Percentiles rank a stretch among this genome's conserved stretches.
Conservation (phyloP, 2,113 vertebrate genomes). For the Indicator indicator region DNA sequence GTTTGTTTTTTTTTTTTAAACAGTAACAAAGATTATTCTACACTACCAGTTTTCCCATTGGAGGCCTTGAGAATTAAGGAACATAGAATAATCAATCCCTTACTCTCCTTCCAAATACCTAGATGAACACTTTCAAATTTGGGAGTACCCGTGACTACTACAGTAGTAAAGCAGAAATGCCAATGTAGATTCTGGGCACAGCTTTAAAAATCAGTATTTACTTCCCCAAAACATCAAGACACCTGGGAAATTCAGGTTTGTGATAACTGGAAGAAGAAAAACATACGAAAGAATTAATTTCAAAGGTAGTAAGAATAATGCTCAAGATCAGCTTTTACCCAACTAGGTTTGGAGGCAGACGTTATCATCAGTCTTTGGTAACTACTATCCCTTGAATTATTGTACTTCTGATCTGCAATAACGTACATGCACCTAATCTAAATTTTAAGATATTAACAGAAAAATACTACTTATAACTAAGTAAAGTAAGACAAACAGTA, state of each 20-base stretch:
- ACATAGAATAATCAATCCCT: background rate
- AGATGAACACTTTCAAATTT: background rate
- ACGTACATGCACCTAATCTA: background rate
- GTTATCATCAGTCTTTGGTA: background rate
- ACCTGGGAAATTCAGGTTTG: background rate
- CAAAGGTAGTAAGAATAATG: background rate
- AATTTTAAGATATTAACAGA: background rate
- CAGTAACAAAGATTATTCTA: background rate
- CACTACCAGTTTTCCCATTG: background rate
- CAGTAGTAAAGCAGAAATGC: background rate
- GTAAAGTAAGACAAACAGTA: background rate
- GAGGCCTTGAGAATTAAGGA: background rate
- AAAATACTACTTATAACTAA: background rate
- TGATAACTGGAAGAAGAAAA: background rate
- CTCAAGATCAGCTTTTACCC: background rate
- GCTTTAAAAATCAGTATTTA: background rate
- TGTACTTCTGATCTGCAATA: background rate
- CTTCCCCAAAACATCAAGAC: background rate
- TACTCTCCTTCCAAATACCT: background rate
- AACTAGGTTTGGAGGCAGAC: background rate
- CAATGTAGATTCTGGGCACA: background rate
- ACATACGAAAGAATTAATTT: background rate
- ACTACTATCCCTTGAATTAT: background rate
- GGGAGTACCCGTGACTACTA: background rate
- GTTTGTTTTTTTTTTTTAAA: background rate